These are phyloP conservation scores for Chesias legatella DNA, from an alignment of 2,888 invertebrate species.

Conservation along the genomic window DNA sequence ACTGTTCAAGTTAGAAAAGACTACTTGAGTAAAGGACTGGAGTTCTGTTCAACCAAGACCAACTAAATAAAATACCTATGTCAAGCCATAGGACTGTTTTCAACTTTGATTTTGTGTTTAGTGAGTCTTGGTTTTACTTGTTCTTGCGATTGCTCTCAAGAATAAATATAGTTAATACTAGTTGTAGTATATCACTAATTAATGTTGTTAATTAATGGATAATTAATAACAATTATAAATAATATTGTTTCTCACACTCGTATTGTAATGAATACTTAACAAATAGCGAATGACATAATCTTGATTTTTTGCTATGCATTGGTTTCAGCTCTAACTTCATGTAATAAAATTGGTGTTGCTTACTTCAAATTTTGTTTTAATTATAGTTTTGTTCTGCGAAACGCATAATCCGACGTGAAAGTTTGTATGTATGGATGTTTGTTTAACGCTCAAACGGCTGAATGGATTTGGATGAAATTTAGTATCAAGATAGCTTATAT, in stretches of 20 bases:
- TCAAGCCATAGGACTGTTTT: constrained; percentile 51
- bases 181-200: constrained; percentile 25
- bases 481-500: too few relatives aligned
- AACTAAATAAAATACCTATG: constrained; percentile 71
- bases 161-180: constrained; percentile 38
- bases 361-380: constrained; percentile 31
- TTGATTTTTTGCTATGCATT: constrained; percentile 57
- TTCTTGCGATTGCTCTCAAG: constrained; percentile 55
- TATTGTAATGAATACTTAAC: not conserved
- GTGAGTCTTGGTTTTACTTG: constrained; percentile 80
- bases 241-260: too few relatives aligned
- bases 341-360: constrained; percentile 68
- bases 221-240: too few relatives aligned
- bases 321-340: constrained; percentile 62
- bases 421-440: too few relatives aligned
- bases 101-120: constrained; percentile 69
- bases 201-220: too few relatives aligned
- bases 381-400: too few relatives aligned
- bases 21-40: constrained; percentile 77
- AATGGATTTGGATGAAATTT: too few relatives aligned
- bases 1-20: constrained; percentile 80
- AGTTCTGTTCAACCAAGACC: constrained; percentile 81
- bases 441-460: too few relatives aligned
- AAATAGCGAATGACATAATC: constrained; percentile 21
- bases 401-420: too few relatives aligned